phyloP scores from a whole-genome alignment of 2,113 vertebrate species.

The Eupsittula cactorum region DNA sequence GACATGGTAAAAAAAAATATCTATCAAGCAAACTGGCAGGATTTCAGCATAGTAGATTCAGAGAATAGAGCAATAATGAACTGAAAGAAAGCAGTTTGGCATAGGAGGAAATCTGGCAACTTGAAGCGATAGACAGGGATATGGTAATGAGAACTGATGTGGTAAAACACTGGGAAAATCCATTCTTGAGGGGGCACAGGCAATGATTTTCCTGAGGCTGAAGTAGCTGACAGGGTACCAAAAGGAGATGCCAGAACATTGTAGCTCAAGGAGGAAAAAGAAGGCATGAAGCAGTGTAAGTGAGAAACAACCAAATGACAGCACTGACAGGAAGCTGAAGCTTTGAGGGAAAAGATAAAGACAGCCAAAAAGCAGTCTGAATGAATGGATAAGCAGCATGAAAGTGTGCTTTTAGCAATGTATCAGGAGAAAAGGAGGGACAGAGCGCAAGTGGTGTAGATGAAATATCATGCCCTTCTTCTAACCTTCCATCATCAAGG shows the following conservation, averaged over 20 bases:
- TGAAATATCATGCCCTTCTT: not conserved
- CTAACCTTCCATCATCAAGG: not conserved
- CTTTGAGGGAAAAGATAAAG: not conserved
- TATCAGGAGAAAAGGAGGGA: not conserved
- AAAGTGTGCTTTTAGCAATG: not conserved
- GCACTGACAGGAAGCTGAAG: not conserved
- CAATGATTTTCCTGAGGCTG: not conserved
- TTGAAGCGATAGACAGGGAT: not conserved
- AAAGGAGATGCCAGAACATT: not conserved
- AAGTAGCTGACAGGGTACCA: not conserved
- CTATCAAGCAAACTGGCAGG: not conserved
- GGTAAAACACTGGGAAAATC: slow-evolving; percentile 7
- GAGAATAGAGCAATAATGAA: not conserved
- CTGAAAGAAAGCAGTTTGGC: not conserved
- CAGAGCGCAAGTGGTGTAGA: not conserved
- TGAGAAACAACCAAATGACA: not conserved
- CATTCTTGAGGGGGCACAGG: not conserved
- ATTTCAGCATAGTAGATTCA: not conserved
- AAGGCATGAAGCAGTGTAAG: not conserved
- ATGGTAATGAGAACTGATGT: not conserved
- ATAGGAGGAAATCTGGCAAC: not conserved
- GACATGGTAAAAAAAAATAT: not conserved
- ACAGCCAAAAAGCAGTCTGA: not conserved
- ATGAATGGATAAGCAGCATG: not conserved
- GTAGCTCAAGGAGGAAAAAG: not conserved